Evolutionary conservation across 2,113 vertebrate genomes (phyloP), one percentile per base, ranked within the genome.

Genomic region (Spizaetus ornatus): DNA sequence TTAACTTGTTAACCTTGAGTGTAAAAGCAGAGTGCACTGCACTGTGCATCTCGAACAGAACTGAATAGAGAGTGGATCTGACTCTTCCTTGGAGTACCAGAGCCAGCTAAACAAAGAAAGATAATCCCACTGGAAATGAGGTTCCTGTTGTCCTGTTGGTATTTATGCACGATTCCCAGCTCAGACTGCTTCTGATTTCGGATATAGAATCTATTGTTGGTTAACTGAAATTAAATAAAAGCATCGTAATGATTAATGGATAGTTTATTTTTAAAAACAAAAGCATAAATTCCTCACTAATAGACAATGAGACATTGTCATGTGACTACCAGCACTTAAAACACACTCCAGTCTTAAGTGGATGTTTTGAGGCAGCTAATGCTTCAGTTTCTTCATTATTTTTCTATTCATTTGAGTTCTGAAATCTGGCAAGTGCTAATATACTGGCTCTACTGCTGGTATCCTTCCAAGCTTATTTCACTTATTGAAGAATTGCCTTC

Each of bases 211-310:
- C 20, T 79, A 38, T 17, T 69, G 32, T 70, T 96, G 67, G 42
- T 81, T 92, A 66, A 77, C 48, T 86, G 94, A 88, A 97, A 95
- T 95, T 95, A 91, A 97, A 95, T 86, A 6, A 93, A 94, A 88
- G 16, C 27, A 65, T 71, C 89, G 16, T 56, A 78, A 52, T 72
- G 55, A 86, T 93, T 95, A 96, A 82, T 22, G 36, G 14, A 43
- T 77, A 83, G 72, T 80, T 88, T 72, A 70, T 95, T 93, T 95
- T 89, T n/a, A 32, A 69, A 97, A 96, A 25, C 38, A 40, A 83
- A 83, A 85, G 16, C 58, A 52, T 65, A 85, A 84, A 84, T 87
- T 85, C 15, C 11, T 96, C 27, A 86, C 52, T 97, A 96, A 95
- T 42, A 55, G 59, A 42, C 5, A 86, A 61, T 55, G 43, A 48